Evolutionary conservation across 92 coral and sea anemone species (phyloP), one percentile per base, ranked within the genome.

Genomic region (Plumapathes pennacea): DNA sequence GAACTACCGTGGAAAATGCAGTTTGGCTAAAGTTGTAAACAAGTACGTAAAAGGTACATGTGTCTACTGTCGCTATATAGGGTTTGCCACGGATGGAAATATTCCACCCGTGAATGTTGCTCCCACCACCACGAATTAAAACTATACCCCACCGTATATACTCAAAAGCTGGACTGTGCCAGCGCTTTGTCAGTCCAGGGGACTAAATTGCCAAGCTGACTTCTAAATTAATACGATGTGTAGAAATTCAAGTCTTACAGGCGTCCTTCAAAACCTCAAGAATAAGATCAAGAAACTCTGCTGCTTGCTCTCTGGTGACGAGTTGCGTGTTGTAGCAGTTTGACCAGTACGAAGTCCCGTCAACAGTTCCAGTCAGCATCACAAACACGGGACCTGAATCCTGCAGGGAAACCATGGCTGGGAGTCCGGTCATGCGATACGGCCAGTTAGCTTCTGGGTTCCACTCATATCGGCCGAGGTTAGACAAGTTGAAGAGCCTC

Each of bases 221-320:
- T n/a, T n/a, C n/a, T n/a, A n/a, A n/a, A n/a, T n/a, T n/a, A n/a
- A n/a, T n/a, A n/a, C n/a, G n/a, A n/a, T n/a, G n/a, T n/a, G n/a
- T n/a, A n/a, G n/a, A n/a, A n/a, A n/a, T 39, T 22, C 19, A 39
- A 39, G 46, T 22, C n/a, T 22, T 4, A 49, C 55, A 49, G 14
- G 55, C 55, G 2, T 12, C 32, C n/a, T 25, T 49, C 17, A 49
- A 11, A 49, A 49, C 17, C 3, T 49, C 55, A 25, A 25, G 32
- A 21, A 36, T 49, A 0, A 49, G 55, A 2, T 49, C 36, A 49
- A 49, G 55, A 22, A 49, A 25, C 17, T 49, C 55, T 6, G 17
- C 36, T 10, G 55, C 55, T 36, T 49, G 55, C 55, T 49, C 55
- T 11, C 34, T 25, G 36, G 9, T 49, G 20, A 49, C 55, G 32